Conservation (phyloP, 2,113 vertebrate species). For the Hippocampus zosterae region DNA sequence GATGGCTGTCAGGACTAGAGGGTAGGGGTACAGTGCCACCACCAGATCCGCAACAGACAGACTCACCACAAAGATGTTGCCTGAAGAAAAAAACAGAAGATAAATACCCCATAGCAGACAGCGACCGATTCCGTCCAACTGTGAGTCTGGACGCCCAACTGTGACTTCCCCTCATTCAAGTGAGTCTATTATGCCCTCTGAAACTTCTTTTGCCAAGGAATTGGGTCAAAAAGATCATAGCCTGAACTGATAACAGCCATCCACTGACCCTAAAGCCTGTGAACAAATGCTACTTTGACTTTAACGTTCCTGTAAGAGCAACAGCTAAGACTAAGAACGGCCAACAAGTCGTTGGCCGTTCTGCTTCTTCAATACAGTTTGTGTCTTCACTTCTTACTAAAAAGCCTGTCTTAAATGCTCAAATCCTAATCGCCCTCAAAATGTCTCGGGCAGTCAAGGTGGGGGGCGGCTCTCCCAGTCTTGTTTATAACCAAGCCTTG, state of each 20-base stretch:
- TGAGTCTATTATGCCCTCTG: constrained; percentile 12
- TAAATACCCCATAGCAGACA: constrained; percentile 12
- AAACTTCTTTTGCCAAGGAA: background rate
- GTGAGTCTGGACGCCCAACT: constrained; percentile 3
- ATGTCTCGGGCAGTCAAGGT: background rate
- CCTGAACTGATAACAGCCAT: background rate
- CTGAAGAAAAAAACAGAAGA: constrained; percentile 45
- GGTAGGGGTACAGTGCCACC: constrained; percentile 74
- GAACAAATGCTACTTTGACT: background rate
- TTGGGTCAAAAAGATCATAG: constrained; percentile 1
- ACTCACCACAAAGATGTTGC: constrained; percentile 77
- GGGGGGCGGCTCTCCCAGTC: no score
- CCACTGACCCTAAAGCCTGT: background rate
- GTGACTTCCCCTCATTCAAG: constrained; percentile 13
- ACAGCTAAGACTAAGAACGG: background rate
- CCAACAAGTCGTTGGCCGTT: background rate
- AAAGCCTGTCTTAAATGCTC: background rate
- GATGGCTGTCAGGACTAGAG: constrained; percentile 72
- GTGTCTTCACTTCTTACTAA: background rate
- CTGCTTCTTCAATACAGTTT: background rate
- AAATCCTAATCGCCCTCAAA: background rate
- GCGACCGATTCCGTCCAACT: background rate
- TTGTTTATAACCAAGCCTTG: background rate
- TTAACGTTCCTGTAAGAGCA: background rate
- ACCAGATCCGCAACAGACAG: constrained; percentile 69